Evolutionary conservation across 2,113 vertebrate genomes (phyloP), one percentile per base, ranked within the genome.

Genomic region (Elephantulus edwardii): DNA sequence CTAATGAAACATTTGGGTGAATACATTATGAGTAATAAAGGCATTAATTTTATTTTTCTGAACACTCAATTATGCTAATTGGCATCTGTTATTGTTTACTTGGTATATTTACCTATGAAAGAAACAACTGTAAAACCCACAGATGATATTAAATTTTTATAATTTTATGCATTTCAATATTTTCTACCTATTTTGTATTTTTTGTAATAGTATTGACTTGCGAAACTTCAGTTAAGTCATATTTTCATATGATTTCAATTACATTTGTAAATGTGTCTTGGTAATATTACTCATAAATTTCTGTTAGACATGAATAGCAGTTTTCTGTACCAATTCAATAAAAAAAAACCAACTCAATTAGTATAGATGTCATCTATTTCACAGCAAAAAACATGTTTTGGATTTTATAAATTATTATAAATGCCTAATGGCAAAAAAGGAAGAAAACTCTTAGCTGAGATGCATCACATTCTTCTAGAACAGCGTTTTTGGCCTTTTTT

Each of bases 1-100:
- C 95, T 97, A 98, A 97, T 98, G 97, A 97, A 98, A 98, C 97
- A 98, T 98, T 98, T 98, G 97, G 95, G 88, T 97, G 97, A 98
- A 98, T 98, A 97, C 97, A 97, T 98, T 98, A 97, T 96, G 95
- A 98, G 93, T 97, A 97, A 98, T 98, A 97, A 95, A 97, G 96
- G 96, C 97, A 97, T 97, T 97, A 97, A 97, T 97, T 97, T 96
- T 98, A 97, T 96, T 97, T 95, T 93, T 96, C 97, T 97, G 40
- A 97, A 96, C 94, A 96, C 94, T 97, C 96, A 96, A 93, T 98
- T 98, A 98, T 97, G 96, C 88, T 97, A 98, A 98, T 97, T 93
- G 95, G 71, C 97, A 97, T 98, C 97, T 98, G 97, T 97, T 97
- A 91, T 94, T 96, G 94, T 97, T 96, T 97, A 90, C 68, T 70